phyloP scores from a whole-genome alignment of 2,113 vertebrate species.

The Gallinago media region DNA sequence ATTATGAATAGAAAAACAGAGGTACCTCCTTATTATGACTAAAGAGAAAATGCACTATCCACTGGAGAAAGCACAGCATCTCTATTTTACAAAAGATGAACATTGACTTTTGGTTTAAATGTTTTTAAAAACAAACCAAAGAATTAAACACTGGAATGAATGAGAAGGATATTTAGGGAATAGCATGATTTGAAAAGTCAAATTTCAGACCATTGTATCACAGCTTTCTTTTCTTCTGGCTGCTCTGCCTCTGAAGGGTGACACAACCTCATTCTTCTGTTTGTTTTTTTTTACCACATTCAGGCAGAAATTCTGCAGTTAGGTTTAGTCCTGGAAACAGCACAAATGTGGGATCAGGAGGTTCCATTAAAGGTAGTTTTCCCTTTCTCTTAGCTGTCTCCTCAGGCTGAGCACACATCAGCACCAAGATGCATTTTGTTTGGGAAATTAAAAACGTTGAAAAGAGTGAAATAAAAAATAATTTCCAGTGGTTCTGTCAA shows the following conservation, averaged over 20 bases:
- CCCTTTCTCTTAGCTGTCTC: neutral
- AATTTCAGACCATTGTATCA: neutral
- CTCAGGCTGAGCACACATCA: neutral
- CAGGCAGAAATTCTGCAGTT: neutral
- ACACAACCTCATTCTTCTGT: rapidly evolving
- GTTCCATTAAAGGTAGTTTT: neutral
- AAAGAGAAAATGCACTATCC: neutral
- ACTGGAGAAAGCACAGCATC: neutral
- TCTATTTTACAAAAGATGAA: neutral
- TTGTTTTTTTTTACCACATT: neutral
- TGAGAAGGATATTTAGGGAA: neutral
- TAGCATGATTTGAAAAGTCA: neutral
- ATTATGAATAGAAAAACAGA: neutral
- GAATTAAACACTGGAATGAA: neutral
- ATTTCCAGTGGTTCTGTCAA: neutral
- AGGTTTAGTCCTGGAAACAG: neutral
- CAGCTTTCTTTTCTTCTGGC: neutral
- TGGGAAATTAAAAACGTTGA: neutral
- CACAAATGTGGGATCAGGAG: neutral
- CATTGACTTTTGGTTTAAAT: neutral
- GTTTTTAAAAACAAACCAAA: neutral
- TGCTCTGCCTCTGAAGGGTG: neutral
- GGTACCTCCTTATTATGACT: neutral
- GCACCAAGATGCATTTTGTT: neutral
- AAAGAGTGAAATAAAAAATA: neutral